phyloP scores from a whole-genome alignment of 2,113 vertebrate genomes.

The sheep (Ovis aries) region DNA sequence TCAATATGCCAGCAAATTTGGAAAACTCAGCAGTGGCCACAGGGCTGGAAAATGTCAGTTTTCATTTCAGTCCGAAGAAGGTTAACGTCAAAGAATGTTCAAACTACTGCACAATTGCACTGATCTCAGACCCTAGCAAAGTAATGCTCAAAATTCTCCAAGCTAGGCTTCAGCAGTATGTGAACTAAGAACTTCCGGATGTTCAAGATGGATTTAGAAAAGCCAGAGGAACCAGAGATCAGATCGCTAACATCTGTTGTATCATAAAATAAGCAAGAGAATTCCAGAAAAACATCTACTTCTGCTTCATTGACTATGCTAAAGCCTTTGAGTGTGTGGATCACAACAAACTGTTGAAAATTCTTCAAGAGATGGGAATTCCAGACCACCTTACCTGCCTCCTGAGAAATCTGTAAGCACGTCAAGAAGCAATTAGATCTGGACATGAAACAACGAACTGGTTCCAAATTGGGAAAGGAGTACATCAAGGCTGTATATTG shows the following conservation, averaged over 20 bases:
- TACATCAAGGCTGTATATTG: background rate
- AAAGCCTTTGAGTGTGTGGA: background rate
- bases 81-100: background rate
- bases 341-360: background rate
- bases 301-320: background rate
- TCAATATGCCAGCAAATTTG: background rate
- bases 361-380: background rate
- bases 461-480: background rate
- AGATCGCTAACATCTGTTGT: background rate
- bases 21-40: background rate
- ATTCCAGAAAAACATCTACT: background rate
- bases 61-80: background rate
- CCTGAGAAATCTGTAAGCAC: background rate
- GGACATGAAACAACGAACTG: rapidly evolving
- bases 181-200: background rate
- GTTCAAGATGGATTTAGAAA: background rate
- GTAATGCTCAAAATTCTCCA: background rate
- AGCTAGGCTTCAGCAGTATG: background rate
- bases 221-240: background rate
- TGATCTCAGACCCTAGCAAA: background rate
- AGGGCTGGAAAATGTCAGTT: background rate
- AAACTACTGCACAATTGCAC: background rate
- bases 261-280: background rate
- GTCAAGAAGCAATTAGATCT: background rate
- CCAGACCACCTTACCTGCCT: background rate